Percentiles rank a stretch among this genome's conserved stretches.
phyloP scores from a whole-genome alignment of 2,113 vertebrate genomes.

The Mirounga angustirostris region DNA sequence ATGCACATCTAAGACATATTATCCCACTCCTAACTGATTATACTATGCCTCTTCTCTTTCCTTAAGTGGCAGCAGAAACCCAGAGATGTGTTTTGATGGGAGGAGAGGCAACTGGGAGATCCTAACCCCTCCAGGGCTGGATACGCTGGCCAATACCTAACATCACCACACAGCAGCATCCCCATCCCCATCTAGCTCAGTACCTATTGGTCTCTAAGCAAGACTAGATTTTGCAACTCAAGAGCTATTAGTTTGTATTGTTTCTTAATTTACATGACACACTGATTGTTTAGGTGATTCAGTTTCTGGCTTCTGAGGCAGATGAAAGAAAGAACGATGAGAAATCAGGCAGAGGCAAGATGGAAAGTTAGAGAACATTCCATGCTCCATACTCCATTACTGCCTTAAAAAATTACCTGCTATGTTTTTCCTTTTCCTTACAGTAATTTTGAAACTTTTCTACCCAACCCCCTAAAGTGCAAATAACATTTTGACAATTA shows the following conservation, averaged over 20 bases:
- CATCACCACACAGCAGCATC: background rate
- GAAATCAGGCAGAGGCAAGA: background rate
- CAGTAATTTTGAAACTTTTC: conserved; percentile 34
- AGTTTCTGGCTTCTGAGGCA: background rate
- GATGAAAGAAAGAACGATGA: background rate
- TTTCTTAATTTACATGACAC: conserved; percentile 21
- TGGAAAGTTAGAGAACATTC: background rate
- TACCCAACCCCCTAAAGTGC: background rate
- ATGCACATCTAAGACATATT: background rate
- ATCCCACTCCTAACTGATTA: background rate
- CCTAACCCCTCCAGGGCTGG: background rate
- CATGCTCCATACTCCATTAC: background rate
- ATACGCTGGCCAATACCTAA: background rate
- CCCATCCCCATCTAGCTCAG: background rate
- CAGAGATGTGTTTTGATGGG: background rate
- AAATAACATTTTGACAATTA: conserved; percentile 42
- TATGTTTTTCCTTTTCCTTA: background rate
- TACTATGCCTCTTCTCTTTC: background rate
- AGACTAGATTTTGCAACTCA: background rate
- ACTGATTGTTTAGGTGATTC: background rate
- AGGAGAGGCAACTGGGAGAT: background rate
- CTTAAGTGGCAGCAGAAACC: background rate
- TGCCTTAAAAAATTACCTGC: conserved; percentile 1
- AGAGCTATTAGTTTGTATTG: background rate
- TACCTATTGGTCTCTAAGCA: background rate